Conservation (phyloP, 2,113 vertebrate species). For the Neofelis nebulosa region DNA sequence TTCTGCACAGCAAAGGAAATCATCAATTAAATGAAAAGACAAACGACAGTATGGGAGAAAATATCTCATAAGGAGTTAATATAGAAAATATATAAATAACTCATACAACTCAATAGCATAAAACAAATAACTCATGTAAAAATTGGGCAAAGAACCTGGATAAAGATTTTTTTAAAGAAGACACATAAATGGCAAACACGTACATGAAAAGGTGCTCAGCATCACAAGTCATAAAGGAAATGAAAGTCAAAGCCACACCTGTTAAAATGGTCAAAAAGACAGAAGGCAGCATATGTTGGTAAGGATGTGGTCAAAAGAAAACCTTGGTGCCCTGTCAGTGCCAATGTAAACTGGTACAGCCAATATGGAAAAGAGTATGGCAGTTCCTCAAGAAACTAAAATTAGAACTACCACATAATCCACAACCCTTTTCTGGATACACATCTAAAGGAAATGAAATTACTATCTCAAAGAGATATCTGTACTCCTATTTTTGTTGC, state of each 20-base stretch:
- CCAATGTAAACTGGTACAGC: background rate
- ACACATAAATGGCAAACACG: background rate
- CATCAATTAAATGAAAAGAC: background rate
- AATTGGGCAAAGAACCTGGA: background rate
- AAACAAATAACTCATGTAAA: background rate
- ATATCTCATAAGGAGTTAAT: background rate
- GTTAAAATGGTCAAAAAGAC: background rate
- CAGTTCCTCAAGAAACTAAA: background rate
- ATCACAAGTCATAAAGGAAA: background rate
- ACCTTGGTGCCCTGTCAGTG: too few relatives aligned
- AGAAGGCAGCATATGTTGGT: background rate
- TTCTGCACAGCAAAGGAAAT: background rate
- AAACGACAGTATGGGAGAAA: background rate
- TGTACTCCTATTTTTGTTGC: background rate
- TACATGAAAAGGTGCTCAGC: background rate
- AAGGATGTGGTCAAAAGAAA: background rate
- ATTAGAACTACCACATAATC: background rate
- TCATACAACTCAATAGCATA: background rate
- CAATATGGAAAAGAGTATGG: background rate
- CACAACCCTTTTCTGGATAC: background rate
- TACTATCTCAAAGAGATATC: background rate
- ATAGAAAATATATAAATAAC: background rate
- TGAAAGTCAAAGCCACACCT: background rate
- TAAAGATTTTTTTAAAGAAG: background rate
- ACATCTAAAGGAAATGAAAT: background rate